Evolutionary conservation across 2,888 invertebrate species (phyloP).

Genomic region (Steromphala cineraria): DNA sequence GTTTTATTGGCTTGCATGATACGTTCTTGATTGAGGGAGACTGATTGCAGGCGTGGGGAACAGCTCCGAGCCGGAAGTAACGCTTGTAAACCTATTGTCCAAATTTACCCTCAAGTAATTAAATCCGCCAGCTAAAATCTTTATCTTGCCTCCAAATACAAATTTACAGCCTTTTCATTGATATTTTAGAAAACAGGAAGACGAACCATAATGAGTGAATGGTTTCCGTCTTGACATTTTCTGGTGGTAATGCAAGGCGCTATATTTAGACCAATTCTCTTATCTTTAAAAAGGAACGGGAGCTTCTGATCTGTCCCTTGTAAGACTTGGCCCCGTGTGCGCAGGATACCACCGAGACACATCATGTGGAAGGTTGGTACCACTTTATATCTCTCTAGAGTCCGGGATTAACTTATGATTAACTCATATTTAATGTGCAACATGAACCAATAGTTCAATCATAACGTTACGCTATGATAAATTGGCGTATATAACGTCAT

Average conservation of each 20-base stretch:
- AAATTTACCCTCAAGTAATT: slow-evolving; percentile 15
- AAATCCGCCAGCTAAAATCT: slow-evolving; percentile 14
- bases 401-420: too few species aligned
- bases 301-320: background rate
- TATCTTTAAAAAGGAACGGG: background rate
- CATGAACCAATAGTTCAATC: too few species aligned
- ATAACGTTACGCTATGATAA: too few species aligned
- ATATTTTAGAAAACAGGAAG: slow-evolving; percentile 15
- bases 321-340: background rate
- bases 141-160: slow-evolving; percentile 13
- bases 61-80: background rate
- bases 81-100: slow-evolving; percentile 10
- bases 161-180: slow-evolving; percentile 21
- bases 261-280: slow-evolving; percentile 10
- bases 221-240: slow-evolving; percentile 3
- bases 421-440: too few species aligned
- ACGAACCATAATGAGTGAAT: background rate
- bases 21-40: background rate
- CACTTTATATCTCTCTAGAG: background rate
- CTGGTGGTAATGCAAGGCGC: background rate
- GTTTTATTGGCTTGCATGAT: slow-evolving; percentile 1
- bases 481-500: too few species aligned
- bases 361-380: background rate
- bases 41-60: background rate
- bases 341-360: background rate